Evolutionary conservation across 2,797 vertebrate species (phyloP), one percentile per base, ranked within the genome.

Genomic region (Chromobotia macracanthus): DNA sequence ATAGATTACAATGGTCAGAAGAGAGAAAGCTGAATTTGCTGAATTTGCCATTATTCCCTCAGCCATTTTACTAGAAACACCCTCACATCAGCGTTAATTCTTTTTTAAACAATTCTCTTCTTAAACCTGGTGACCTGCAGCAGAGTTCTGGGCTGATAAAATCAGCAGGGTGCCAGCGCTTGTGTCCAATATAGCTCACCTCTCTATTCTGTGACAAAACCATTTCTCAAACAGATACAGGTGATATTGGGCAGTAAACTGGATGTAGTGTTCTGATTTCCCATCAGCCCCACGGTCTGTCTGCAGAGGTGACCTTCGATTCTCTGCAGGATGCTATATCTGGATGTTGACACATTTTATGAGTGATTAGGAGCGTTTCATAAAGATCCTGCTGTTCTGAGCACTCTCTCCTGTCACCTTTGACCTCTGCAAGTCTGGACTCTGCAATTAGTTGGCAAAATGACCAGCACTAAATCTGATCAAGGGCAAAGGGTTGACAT

Each of bases 401-500:
- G 79, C 71, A 11, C 55, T 78, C 82, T 83, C 77, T 69, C 67
- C 0, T 63, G 84, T 88, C 73, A 72, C 74, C 84, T 84, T 84
- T 91, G 92, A 92, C 91, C 90, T 89, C 86, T 19, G 69, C 67
- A 81, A 85, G 80, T 88, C 56, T 67, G 79, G 80, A 66, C 81
- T 19, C 83, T 80, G 85, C 91, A 93, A 93, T 93, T 93, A 93
- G 91, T 89, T 81, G 84, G 84, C 85, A 91, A 91, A 92, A 93
- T 91, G 90, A 86, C 86, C 65, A 86, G 84, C 88, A 82, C 85
- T 91, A 93, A 91, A 92, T 93, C 91, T 91, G 84, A 81, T 16
- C 73, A 55, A 35, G 87, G 84, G 81, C 80, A 85, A 80, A 79
- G 86, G 55, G 87, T 91, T 91, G 88, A 86, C 89, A 87, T 89